phyloP scores from a whole-genome alignment of 1,140 invertebrate genomes.

The Bombus pascuorum region DNA sequence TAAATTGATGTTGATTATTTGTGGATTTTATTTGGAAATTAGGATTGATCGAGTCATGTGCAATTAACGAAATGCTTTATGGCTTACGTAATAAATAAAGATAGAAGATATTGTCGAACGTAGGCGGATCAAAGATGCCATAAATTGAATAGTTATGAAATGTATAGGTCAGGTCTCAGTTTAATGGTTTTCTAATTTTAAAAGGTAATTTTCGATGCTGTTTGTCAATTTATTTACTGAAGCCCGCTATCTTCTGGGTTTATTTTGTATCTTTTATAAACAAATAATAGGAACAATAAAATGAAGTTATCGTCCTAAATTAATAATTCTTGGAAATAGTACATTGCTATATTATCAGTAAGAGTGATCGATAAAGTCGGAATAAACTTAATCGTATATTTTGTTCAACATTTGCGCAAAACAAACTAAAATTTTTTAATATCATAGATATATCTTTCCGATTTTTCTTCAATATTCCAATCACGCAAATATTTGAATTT shows the following conservation, averaged over 20 bases:
- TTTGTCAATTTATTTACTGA: not conserved
- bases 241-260: not conserved
- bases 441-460: not conserved
- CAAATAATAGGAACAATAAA: not conserved
- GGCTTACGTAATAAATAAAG: conserved; percentile 8
- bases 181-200: not conserved
- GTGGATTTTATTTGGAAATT: not conserved
- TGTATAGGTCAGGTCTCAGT: not conserved
- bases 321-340: too few relatives aligned
- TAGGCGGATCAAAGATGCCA: not conserved
- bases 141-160: not conserved
- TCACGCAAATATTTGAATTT: not conserved
- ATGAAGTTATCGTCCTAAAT: too few relatives aligned
- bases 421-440: not conserved
- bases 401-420: not conserved
- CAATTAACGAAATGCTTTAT: not conserved
- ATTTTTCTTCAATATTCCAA: not conserved
- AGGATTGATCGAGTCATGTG: not conserved
- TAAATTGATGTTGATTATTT: too few relatives aligned
- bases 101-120: conserved; percentile 15
- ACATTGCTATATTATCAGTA: too few relatives aligned
- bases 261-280: not conserved
- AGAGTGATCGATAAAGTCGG: too few relatives aligned
- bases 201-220: not conserved
- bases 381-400: not conserved